Base-by-base conservation (phyloP, 2,113 vertebrate genomes). In the Procavia capensis region DNA sequence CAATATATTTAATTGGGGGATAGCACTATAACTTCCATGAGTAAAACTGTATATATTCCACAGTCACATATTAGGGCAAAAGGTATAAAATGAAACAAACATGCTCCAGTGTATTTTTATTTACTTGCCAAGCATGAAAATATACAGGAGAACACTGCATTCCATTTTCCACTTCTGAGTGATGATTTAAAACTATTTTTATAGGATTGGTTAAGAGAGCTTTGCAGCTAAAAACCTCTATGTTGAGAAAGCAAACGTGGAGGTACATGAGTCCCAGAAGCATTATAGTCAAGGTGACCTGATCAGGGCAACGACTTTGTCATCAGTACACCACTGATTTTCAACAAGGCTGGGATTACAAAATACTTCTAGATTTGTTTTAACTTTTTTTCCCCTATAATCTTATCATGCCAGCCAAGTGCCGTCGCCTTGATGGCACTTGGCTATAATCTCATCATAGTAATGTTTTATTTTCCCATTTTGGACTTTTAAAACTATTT, bases 171-270 rank as follows among this genome's bases (percentile, higher is more conserved):
- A 91, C 50, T 43, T 95, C 74, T 78, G 31, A 82, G n/a, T 8
- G 43, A 72, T 81, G 31, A 81, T 36, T 47, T 61, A 57, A 80
- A 88, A 54, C 20, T 75, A n/a, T 91, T 93, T 92, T 94, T 64
- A 59, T 70, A 82, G 11, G 4, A 2, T 31, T 43, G 16, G 7
- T 45, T 74, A 68, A 14, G 27, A 86, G 41, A 84, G 3, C 0
- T 76, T 85, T 86, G 92, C 22, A 22, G 31, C 64, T 76, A 59
- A 76, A 75, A 24, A 90, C 10, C n/a, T 27, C 7, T 25, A 19
- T 36, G 63, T 27, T 70, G 6, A 43, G 66, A 87, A 81, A 29
- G 6, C 11, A 31, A 43, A 66, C 7, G 14, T 22, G 9, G 41
- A 83, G 27, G 29, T 57, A 63, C 3, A 13, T 3, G 76, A 31